A percentile compares a stretch with the other conserved stretches of the same genome.
These are phyloP conservation scores for Xylocopa sonorina DNA, from an alignment of 1,140 invertebrate genomes.

Conservation along the genomic window DNA sequence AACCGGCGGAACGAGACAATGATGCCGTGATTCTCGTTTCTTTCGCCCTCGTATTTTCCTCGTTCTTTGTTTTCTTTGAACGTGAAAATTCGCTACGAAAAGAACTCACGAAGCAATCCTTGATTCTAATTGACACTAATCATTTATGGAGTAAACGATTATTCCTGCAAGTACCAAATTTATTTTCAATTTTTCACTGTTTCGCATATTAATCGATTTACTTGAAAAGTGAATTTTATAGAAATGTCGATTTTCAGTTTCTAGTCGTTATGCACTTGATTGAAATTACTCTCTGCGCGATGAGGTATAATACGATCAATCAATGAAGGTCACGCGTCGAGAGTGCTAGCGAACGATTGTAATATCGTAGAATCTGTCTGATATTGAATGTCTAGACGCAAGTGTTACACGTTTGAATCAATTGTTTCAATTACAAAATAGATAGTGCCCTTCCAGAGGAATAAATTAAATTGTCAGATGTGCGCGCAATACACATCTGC, in stretches of 20 bases:
- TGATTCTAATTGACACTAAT: no score
- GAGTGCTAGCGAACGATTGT: neutral
- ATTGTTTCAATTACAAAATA: slow-evolving; percentile 18
- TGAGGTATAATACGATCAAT: neutral
- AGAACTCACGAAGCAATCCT: no score
- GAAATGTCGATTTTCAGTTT: neutral
- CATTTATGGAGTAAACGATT: neutral
- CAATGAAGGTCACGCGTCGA: neutral
- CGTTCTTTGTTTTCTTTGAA: neutral
- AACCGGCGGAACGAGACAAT: slow-evolving; percentile 17
- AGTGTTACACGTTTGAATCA: neutral
- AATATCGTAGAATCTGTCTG: neutral
- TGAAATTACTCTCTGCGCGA: neutral
- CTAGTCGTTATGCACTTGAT: neutral
- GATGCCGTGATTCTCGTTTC: slow-evolving; percentile 17
- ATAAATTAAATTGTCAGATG: no score
- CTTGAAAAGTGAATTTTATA: no score
- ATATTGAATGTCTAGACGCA: slow-evolving; percentile 19
- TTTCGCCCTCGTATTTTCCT: neutral
- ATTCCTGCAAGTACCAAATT: no score
- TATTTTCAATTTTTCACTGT: no score
- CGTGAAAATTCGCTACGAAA: no score
- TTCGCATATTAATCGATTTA: no score
- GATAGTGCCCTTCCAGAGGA: neutral
- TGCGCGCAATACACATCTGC: no score